Base-by-base conservation (phyloP, 2,113 vertebrate genomes). In the Panurus biarmicus region DNA sequence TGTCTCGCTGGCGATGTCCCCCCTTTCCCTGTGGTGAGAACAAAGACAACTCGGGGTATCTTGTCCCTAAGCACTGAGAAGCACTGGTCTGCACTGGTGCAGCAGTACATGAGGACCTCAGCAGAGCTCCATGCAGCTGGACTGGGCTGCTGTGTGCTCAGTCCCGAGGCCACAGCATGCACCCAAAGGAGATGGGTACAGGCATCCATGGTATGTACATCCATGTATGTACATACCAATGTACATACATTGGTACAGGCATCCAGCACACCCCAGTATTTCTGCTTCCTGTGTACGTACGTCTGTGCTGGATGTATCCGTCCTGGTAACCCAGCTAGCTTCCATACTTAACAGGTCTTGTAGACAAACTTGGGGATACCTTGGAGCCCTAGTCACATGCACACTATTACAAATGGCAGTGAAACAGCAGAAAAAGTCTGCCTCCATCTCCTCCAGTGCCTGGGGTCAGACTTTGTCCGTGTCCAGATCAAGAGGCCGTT, bases 201-300 rank as follows among this genome's bases (percentile, higher is more conserved):
- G 47, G 38, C 60, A 53, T 36, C 14, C 65, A 94, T n/a, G n/a
- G n/a, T n/a, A n/a, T n/a, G n/a, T n/a, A n/a, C n/a, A n/a, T n/a
- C n/a, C n/a, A n/a, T n/a, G n/a, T n/a, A n/a, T n/a, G n/a, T n/a
- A n/a, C n/a, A n/a, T n/a, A n/a, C n/a, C n/a, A n/a, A n/a, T n/a
- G n/a, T n/a, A n/a, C n/a, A n/a, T n/a, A n/a, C n/a, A n/a, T 47
- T 33, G 56, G 9, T 44, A 47, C 35, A n/a, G 47, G 38, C 60
- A 53, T 36, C 14, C 65, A 94, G 20, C 36, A 60, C 64, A 33
- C 17, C 21, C 16, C 17, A 12, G 5, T 22, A 23, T 48, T 71
- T 57, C 58, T 86, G 23, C n/a, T 75, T 78, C n/a, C 28, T 0
- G 0, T 26, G 16, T 26, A 5, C 11, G 6, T 21, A 24, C 2